Evolutionary conservation across 2,113 vertebrate genomes (phyloP).

Genomic region (Neolamprologus modestus): DNA sequence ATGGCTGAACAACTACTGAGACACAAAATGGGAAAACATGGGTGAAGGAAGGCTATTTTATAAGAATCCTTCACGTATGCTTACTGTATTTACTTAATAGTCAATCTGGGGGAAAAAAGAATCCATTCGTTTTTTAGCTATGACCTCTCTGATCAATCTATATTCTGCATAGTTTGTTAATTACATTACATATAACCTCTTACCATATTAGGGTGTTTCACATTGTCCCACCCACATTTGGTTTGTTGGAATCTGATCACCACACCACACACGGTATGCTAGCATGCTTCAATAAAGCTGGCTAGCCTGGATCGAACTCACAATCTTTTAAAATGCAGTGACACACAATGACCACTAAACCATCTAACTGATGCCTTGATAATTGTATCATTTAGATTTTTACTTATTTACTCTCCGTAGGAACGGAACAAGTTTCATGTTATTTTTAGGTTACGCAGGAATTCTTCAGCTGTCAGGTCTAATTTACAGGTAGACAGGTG

Average conservation of each 20-base stretch:
- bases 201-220: neutral
- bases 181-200: neutral
- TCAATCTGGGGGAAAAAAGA: neutral
- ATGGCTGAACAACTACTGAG: neutral
- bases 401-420: neutral
- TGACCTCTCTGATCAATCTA: neutral
- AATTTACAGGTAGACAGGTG: slow-evolving; percentile 58
- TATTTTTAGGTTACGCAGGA: neutral
- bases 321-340: neutral
- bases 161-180: neutral
- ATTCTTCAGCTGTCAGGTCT: neutral
- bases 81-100: neutral
- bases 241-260: neutral
- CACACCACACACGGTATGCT: neutral
- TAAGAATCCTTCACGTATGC: neutral
- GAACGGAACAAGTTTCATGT: neutral
- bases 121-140: neutral
- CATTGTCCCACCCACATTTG: neutral
- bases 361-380: neutral
- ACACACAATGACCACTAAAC: neutral
- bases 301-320: neutral
- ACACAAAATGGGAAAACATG: neutral
- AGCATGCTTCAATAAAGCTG: neutral
- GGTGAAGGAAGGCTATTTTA: neutral
- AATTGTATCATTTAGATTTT: neutral